These are phyloP conservation scores for Macrotrachela quadricornifera DNA, from an alignment of 1,140 invertebrate species.

Conservation along the genomic window DNA sequence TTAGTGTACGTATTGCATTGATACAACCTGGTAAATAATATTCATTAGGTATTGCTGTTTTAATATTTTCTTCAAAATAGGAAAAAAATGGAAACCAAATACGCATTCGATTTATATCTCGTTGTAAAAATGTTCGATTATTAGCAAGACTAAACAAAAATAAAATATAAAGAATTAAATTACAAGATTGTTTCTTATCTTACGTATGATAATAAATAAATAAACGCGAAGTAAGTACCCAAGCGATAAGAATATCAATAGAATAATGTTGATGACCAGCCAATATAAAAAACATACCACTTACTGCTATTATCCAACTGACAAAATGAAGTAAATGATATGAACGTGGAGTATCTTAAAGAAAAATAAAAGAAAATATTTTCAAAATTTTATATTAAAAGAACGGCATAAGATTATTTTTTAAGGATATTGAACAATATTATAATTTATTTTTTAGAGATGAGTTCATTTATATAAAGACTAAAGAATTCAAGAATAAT, in stretches of 20 bases:
- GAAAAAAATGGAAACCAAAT: conserved; percentile 62
- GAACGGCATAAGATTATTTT: no score
- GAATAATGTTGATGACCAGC: conserved; percentile 98
- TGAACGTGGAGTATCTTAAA: conserved; percentile 65
- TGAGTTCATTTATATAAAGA: no score
- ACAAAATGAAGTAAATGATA: conserved; percentile 79
- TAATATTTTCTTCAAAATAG: conserved; percentile 79
- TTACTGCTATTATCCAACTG: conserved; percentile 92
- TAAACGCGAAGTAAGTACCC: conserved; percentile 81
- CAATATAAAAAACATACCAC: conserved; percentile 95
- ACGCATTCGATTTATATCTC: conserved; percentile 54
- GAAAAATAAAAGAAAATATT: no score
- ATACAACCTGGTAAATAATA: no score
- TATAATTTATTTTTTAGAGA: no score
- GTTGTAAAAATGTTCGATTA: conserved; percentile 66
- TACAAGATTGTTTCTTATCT: no score
- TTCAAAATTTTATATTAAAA: no score
- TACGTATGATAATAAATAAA: conserved; percentile 81
- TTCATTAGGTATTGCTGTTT: conserved; percentile 74
- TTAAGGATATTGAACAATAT: no score
- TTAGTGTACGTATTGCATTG: no score
- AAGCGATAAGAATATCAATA: conserved; percentile 95
- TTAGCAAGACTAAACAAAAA: conserved; percentile 53
- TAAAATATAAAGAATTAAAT: no score
- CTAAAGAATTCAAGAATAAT: no score